These are phyloP conservation scores for Magallana angulata DNA, from an alignment of 1,140 invertebrate species.

Conservation along the genomic window DNA sequence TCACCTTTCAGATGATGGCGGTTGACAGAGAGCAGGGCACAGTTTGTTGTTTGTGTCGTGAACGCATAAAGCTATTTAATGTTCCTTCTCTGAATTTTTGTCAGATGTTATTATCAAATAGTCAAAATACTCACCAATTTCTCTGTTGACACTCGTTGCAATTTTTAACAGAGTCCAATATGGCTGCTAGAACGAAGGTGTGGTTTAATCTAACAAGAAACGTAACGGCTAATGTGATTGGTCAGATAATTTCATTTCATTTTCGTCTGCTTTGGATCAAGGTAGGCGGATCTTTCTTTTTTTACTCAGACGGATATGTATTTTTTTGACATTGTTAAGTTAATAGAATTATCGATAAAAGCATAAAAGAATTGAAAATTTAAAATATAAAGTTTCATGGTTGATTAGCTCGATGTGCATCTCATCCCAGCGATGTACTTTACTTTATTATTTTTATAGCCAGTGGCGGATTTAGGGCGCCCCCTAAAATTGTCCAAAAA, in stretches of 20 bases:
- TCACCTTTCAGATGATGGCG: background rate
- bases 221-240: slow-evolving; percentile 26
- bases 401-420: too few species aligned
- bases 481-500: too few species aligned
- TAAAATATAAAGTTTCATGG: too few species aligned
- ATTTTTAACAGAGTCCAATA: slow-evolving; percentile 17
- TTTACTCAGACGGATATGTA: too few species aligned
- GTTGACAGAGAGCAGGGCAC: background rate
- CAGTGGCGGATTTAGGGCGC: too few species aligned
- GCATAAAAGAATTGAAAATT: too few species aligned
- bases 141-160: background rate
- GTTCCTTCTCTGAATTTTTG: background rate
- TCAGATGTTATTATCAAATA: background rate
- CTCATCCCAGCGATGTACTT: too few species aligned
- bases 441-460: too few species aligned
- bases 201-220: slow-evolving; percentile 35
- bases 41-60: too few species aligned
- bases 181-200: slow-evolving; percentile 32
- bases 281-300: background rate
- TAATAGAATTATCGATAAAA: too few species aligned
- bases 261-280: slow-evolving; percentile 4
- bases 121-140: slow-evolving; percentile 21
- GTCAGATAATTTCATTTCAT: background rate
- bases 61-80: too few species aligned
- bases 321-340: too few species aligned